Evolutionary conservation across 2,113 vertebrate species (phyloP).

Genomic region (Eubucco bourcierii): DNA sequence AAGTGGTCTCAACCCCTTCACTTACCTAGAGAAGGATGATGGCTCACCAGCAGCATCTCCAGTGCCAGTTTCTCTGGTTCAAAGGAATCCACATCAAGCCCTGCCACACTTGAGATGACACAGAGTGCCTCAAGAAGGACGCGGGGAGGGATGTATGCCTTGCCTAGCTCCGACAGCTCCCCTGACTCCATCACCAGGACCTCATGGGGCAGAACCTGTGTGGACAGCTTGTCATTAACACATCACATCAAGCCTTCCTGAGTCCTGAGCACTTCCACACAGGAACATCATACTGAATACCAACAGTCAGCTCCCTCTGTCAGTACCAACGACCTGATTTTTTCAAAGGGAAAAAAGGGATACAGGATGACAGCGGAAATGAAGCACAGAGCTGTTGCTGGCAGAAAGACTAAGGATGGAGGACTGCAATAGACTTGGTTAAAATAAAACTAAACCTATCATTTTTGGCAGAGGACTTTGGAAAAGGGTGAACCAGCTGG

Average conservation of each 20-base stretch:
- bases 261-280: not conserved
- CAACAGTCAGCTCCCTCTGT: not conserved
- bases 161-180: slow-evolving; percentile 87
- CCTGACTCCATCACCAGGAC: slow-evolving; percentile 83
- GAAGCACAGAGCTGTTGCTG: not conserved
- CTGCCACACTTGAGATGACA: slow-evolving; percentile 83
- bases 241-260: not conserved
- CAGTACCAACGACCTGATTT: not conserved
- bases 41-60: slow-evolving; percentile 86
- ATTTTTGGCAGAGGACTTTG: not conserved
- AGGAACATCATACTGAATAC: not conserved
- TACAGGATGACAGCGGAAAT: not conserved
- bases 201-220: slow-evolving; percentile 85
- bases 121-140: slow-evolving; percentile 86
- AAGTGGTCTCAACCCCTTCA: not conserved
- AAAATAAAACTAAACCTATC: not conserved
- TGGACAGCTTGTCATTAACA: not conserved
- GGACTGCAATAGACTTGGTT: not conserved
- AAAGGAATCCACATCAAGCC: slow-evolving; percentile 76
- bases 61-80: slow-evolving; percentile 87
- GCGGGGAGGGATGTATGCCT: slow-evolving; percentile 80
- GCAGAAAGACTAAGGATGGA: not conserved
- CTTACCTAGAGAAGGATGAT: slow-evolving; percentile 92
- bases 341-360: not conserved
- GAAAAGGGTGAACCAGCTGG: not conserved